A percentile compares a stretch with the other conserved stretches of the same genome.
These are phyloP conservation scores for Pithys albifrons DNA, from an alignment of 2,113 vertebrate species.

Conservation along the genomic window DNA sequence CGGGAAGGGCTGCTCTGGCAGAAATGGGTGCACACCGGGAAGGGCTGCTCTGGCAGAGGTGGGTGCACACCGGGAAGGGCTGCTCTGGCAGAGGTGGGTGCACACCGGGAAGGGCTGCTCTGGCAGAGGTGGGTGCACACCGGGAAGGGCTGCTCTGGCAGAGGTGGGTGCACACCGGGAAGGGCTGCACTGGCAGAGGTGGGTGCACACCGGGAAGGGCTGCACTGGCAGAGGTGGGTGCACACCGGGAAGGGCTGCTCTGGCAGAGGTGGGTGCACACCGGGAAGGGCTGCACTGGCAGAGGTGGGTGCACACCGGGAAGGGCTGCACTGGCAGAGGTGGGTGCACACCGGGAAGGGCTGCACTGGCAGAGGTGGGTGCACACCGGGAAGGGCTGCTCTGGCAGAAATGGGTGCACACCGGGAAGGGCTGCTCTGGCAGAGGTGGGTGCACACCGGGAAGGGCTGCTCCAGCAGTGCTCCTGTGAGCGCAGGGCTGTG, in stretches of 20 bases:
- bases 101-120: background rate
- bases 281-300: background rate
- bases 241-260: background rate
- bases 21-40: fast-evolving
- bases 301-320: fast-evolving
- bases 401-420: background rate
- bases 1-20: background rate
- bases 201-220: fast-evolving
- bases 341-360: fast-evolving
- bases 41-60: background rate
- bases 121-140: background rate
- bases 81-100: background rate
- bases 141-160: background rate
- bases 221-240: background rate
- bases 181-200: background rate
- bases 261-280: background rate
- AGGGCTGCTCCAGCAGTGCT: background rate
- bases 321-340: background rate
- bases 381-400: background rate
- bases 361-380: background rate
- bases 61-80: fast-evolving
- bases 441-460: fast-evolving
- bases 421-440: background rate
- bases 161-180: fast-evolving
- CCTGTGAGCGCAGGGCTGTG: fast-evolving